phyloP scores from a whole-genome alignment of 1,140 invertebrate genomes.

The Achroia grisella region DNA sequence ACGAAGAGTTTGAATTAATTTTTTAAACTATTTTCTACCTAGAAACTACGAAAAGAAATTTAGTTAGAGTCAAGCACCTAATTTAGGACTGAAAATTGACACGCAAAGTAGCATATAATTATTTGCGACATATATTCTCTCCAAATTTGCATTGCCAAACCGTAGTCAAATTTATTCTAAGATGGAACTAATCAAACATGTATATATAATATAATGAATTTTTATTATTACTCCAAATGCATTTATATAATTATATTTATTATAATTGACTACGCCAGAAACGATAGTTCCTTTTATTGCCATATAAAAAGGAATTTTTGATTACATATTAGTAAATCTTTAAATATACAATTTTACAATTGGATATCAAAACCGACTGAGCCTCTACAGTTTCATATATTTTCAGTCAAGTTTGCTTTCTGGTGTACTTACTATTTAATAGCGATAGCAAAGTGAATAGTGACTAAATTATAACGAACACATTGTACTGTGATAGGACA shows the following conservation, averaged over 20 bases:
- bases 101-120: too few relatives aligned
- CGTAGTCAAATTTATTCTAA: too few relatives aligned
- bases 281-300: slow-evolving; percentile 7
- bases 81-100: too few relatives aligned
- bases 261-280: slow-evolving; percentile 18
- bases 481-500: slow-evolving; percentile 1
- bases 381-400: background rate
- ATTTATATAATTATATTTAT: background rate
- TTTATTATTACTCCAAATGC: slow-evolving; percentile 11
- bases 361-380: background rate
- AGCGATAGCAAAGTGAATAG: slow-evolving; percentile 2
- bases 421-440: background rate
- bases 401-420: too few relatives aligned
- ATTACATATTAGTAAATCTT: background rate
- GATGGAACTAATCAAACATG: background rate
- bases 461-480: slow-evolving; percentile 2
- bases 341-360: background rate
- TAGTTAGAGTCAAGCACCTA: too few relatives aligned
- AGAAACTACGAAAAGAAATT: too few relatives aligned
- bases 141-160: too few relatives aligned
- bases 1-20: too few relatives aligned
- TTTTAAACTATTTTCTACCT: too few relatives aligned
- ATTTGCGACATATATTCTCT: too few relatives aligned
- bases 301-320: background rate
- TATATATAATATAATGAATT: background rate